Base-by-base conservation (phyloP, 1,140 invertebrate species). In the Drosophila tristis region DNA sequence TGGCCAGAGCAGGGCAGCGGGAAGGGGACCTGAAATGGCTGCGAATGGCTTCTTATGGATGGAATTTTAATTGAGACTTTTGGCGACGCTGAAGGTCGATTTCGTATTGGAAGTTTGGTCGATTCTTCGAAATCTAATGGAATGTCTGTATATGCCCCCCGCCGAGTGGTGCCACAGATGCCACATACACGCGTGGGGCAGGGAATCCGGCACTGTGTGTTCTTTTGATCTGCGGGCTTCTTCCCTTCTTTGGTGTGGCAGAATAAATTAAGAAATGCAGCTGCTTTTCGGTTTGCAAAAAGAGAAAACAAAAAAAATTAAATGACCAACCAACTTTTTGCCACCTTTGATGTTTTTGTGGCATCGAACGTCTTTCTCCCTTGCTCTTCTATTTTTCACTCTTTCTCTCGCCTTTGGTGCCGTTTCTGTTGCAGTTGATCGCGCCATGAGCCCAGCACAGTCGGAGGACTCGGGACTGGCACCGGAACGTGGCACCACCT, bases 391-490 rank as follows among this genome's bases (percentile, higher is more conserved):
- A 20, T 53, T 47, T 51, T 54, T 44, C 48, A 50, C 43, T 31
- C 20, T 65, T 25, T 51, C 15, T 59, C 23, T 44, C 35, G 2
- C 9, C 42, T 45, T 61, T 13, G 20, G 20, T 39, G 11, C 5
- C 29, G 8, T 45, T 44, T 26, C 70, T 42, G 71, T 87, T 82
- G 20, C 77, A 91, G 90, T 90, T 67, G 91, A 92, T 65, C 90
- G 91, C 13, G 91, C 91, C 51, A 91, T 92, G 90, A 91, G 90
- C 80, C 91, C 91, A 35, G 91, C 91, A 59, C 91, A 92, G 60
- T 92, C 91, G 13, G 91, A 92, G 74, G 91, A 92, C 74, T 90
- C 85, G 20, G 91, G 91, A 25, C 58, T 92, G 51, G 91, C 91
- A 39, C 90, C 91, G 51, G 91, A 92, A 66, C 75, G 91, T n/a